Evolutionary conservation across 1,140 invertebrate genomes (phyloP).

Genomic region (Aphis craccivora): DNA sequence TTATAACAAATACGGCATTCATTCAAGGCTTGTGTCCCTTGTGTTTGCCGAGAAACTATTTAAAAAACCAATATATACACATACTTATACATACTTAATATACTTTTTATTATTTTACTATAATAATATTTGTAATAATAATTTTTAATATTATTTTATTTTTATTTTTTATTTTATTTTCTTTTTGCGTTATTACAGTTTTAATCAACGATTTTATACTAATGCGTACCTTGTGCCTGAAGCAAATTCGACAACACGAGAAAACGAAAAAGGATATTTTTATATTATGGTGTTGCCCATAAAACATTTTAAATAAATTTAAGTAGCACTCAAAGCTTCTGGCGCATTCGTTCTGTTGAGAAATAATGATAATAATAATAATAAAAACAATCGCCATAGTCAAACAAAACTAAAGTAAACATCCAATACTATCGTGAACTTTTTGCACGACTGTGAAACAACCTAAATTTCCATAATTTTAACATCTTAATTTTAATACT

Average conservation of each 20-base stretch:
- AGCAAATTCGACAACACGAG: not conserved
- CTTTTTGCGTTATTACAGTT: too few species aligned
- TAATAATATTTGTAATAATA: too few species aligned
- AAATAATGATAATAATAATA: too few species aligned
- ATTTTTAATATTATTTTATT: too few species aligned
- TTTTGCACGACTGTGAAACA: not conserved
- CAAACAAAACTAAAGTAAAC: not conserved
- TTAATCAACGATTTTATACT: not conserved
- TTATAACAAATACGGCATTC: too few species aligned
- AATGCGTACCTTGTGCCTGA: not conserved
- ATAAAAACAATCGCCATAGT: not conserved
- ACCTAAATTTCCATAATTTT: not conserved
- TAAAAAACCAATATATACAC: too few species aligned
- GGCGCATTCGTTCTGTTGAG: fast-evolving
- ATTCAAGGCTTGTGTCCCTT: too few species aligned
- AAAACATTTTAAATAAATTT: not conserved
- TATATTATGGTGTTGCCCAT: too few species aligned
- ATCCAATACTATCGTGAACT: not conserved
- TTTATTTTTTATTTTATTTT: too few species aligned
- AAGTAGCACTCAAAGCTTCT: not conserved
- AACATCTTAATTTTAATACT: not conserved
- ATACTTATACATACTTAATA: too few species aligned
- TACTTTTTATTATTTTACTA: too few species aligned
- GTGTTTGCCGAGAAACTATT: too few species aligned
- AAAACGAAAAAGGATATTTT: not conserved